Evolutionary conservation across 2,888 invertebrate genomes (phyloP), one percentile per base, ranked within the genome.

Genomic region (Crioceris asparagi): DNA sequence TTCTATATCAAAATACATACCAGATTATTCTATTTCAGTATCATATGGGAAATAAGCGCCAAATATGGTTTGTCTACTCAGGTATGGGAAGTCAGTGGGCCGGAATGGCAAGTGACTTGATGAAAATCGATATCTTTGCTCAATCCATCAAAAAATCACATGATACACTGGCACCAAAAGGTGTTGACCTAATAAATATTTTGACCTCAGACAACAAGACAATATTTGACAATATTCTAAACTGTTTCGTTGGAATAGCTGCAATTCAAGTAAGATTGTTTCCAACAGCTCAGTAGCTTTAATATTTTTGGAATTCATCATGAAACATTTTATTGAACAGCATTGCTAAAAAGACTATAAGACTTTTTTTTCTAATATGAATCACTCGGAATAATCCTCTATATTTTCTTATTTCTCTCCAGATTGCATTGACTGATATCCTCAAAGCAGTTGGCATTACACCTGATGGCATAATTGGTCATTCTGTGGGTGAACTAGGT

Each of bases 401-500:
- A n/a, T n/a, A n/a, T n/a, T n/a, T n/a, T n/a, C n/a, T n/a, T n/a
- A n/a, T n/a, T n/a, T n/a, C n/a, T n/a, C n/a, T n/a, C 26, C 37
- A 61, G 60, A 64, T 65, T 46, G 65, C 54, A 19, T 46, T 65
- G 18, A 65, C 65, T 3, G 83, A 84, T 55, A 57, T 79, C 12
- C 59, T 85, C 11, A 60, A 52, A 31, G 60, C 66, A 4, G 50
- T 73, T 10, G 79, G 76, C n/a, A 68, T 84, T 10, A 62, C 64
- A 23, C 77, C 83, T 1, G 82, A 83, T 60, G 77, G 79, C 10
- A 74, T 83, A 40, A 73, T 84, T 40, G 91, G 96, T 2, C 93
- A 94, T 64, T 93, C 93, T 6, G 86, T 91, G 0, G 96, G 96
- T 15, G 96, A 96, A 62, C 68, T 96, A 4, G 92, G 88, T 1